phyloP scores from a whole-genome alignment of 2,797 vertebrate genomes.

The Coluber constrictor region DNA sequence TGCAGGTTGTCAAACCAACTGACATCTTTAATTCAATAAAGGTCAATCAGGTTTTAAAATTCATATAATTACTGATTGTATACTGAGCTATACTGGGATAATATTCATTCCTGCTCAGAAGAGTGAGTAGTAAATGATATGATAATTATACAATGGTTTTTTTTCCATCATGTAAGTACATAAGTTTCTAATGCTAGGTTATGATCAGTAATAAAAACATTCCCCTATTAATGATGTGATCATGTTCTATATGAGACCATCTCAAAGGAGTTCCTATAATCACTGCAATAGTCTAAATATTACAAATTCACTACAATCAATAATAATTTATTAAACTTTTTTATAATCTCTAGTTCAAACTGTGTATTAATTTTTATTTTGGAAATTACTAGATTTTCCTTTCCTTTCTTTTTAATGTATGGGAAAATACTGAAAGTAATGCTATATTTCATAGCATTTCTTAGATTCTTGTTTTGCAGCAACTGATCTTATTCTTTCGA shows the following conservation, averaged over 20 bases:
- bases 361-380: not conserved
- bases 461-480: not conserved
- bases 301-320: not conserved
- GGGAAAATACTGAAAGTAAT: not conserved
- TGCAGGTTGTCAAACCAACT: constrained; percentile 56
- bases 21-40: constrained; percentile 40
- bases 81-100: constrained; percentile 31
- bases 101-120: constrained; percentile 33
- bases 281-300: not conserved
- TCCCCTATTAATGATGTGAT: not conserved
- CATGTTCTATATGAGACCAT: not conserved
- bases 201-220: not conserved
- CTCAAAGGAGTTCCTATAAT: not conserved
- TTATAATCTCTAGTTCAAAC: not conserved
- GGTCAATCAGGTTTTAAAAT: constrained; percentile 45
- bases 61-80: constrained; percentile 48
- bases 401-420: not conserved
- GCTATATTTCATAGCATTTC: not conserved
- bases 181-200: not conserved
- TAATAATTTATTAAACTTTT: not conserved
- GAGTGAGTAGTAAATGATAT: constrained; percentile 30
- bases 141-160: constrained; percentile 43
- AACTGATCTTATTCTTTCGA: not conserved
- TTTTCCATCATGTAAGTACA: constrained; percentile 50
- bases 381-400: not conserved